Conservation (phyloP, 2,797 vertebrate genomes). For the Hephaestus fuliginosus region DNA sequence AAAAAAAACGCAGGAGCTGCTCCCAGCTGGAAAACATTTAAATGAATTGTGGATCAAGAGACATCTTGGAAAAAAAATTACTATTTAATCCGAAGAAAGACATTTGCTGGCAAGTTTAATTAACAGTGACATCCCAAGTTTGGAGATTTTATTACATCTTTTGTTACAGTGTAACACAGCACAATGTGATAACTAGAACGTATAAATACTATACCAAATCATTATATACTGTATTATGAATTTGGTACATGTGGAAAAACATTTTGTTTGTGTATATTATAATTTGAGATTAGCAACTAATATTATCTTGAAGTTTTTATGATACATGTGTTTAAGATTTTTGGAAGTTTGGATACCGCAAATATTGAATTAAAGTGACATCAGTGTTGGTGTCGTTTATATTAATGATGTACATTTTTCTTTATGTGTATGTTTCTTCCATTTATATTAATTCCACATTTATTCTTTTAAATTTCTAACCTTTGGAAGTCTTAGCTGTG, state of each 20-base stretch:
- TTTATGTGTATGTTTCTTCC: no score
- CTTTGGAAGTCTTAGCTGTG: neutral
- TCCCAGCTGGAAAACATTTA: constrained; percentile 3
- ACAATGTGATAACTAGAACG: neutral
- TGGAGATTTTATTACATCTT: neutral
- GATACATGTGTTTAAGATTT: no score
- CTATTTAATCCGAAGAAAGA: neutral
- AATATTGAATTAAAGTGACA: neutral
- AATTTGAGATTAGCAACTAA: no score
- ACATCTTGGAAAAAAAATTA: neutral
- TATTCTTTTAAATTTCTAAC: neutral
- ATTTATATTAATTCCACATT: neutral
- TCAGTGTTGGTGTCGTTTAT: neutral
- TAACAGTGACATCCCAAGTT: neutral
- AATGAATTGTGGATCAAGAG: neutral
- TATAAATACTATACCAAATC: neutral
- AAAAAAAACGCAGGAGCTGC: neutral
- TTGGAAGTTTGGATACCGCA: neutral
- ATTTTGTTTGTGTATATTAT: neutral
- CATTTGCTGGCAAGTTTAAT: neutral
- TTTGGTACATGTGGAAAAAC: neutral
- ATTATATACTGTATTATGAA: neutral
- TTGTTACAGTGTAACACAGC: neutral
- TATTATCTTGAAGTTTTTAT: no score
- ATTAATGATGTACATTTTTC: no score